These are phyloP conservation scores for Drosophila obscura DNA, from an alignment of 1,140 invertebrate genomes.

Conservation along the genomic window DNA sequence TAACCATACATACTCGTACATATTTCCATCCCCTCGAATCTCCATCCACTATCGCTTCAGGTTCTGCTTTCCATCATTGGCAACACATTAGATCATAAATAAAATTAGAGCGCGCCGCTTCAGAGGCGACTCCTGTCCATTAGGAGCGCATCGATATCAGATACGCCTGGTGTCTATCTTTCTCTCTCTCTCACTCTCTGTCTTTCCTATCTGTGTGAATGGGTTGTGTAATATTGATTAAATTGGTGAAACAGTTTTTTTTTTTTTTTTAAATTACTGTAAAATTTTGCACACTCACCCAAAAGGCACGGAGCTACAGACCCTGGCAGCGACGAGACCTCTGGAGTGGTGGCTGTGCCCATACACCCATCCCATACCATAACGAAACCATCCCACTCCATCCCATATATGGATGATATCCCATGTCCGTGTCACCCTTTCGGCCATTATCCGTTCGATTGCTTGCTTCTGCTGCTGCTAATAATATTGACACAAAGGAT, in stretches of 20 bases:
- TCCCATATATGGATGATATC: not conserved
- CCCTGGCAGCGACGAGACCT: not conserved
- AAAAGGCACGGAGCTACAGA: constrained; percentile 1
- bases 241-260: constrained; percentile 71
- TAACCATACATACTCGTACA: not conserved
- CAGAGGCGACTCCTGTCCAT: constrained; percentile 51
- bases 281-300: constrained; percentile 82
- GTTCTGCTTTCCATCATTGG: constrained; percentile 47
- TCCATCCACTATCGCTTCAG: not conserved
- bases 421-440: constrained; percentile 72
- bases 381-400: not conserved
- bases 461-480: constrained; percentile 60
- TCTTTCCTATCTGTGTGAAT: constrained; percentile 29
- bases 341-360: constrained; percentile 23
- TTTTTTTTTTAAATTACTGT: constrained; percentile 78
- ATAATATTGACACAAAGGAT: constrained; percentile 83
- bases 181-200: not conserved
- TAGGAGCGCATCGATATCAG: constrained; percentile 75
- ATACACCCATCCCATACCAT: not conserved
- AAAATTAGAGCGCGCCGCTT: constrained; percentile 69
- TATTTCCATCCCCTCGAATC: constrained; percentile 8
- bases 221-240: constrained; percentile 81
- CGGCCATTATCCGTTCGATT: constrained; percentile 61
- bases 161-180: constrained; percentile 60
- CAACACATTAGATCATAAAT: constrained; percentile 79